phyloP scores from a whole-genome alignment of 1,140 invertebrate genomes.

The Holcopasites calliopsidis region DNA sequence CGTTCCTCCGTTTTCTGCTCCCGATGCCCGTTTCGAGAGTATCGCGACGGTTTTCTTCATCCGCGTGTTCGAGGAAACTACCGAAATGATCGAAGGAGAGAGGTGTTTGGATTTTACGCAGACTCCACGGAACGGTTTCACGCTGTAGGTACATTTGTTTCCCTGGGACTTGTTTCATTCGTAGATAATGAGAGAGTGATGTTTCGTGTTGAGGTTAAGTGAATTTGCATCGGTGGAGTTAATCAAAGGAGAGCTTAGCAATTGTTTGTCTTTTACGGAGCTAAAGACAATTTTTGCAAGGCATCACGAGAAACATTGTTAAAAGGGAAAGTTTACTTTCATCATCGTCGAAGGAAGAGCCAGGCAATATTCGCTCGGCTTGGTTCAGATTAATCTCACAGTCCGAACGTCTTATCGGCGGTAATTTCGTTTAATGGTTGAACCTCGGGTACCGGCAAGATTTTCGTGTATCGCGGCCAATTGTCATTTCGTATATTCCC shows the following conservation, averaged over 20 bases:
- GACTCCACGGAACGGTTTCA: background rate
- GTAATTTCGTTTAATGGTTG: slow-evolving; percentile 17
- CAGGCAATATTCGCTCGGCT: background rate
- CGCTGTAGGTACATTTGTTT: background rate
- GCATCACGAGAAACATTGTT: no score
- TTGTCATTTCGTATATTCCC: background rate
- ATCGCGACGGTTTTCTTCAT: background rate
- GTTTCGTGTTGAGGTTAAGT: background rate
- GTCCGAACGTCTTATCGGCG: background rate
- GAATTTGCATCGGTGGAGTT: background rate
- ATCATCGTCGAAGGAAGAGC: background rate
- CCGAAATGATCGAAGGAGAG: background rate
- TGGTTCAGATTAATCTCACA: slow-evolving; percentile 5
- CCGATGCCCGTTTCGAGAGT: background rate
- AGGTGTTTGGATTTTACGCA: background rate
- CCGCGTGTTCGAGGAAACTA: background rate
- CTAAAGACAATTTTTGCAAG: no score
- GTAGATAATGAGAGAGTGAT: background rate
- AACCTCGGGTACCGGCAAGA: slow-evolving; percentile 2
- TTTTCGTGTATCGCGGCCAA: slow-evolving; percentile 16
- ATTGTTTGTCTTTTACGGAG: no score
- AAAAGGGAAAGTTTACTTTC: background rate
- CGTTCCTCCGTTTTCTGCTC: slow-evolving; percentile 53
- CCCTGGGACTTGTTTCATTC: background rate
- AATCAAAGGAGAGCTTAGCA: background rate